A percentile compares a stretch with the other conserved stretches of the same genome.
phyloP scores from a whole-genome alignment of 2,888 invertebrate genomes.

The Hydrotaea cyrtoneurina region DNA sequence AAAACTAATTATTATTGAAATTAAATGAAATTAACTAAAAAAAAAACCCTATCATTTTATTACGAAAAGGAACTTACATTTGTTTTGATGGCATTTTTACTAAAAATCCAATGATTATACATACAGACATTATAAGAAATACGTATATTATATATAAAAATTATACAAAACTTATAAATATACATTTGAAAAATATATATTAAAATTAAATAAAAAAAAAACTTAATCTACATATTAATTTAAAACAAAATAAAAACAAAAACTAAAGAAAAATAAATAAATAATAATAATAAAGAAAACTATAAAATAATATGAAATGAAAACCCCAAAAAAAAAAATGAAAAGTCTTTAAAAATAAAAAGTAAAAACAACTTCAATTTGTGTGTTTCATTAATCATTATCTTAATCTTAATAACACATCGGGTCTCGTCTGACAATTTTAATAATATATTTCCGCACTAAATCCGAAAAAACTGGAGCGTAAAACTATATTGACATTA shows the following conservation, averaged over 20 bases:
- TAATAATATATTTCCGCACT: no score
- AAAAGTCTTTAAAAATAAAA: conserved; percentile 55
- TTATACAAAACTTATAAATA: conserved; percentile 60
- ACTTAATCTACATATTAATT: conserved; percentile 55
- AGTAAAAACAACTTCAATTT: conserved; percentile 63
- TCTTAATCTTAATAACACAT: no score
- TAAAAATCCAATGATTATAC: conserved; percentile 47
- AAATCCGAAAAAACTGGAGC: no score
- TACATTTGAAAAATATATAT: conserved; percentile 47
- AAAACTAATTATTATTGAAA: no score
- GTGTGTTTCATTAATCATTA: conserved; percentile 7
- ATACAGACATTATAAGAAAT: conserved; percentile 38
- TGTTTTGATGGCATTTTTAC: not conserved
- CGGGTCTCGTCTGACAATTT: no score
- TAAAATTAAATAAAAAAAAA: conserved; percentile 25
- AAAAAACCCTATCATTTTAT: no score
- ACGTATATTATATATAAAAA: conserved; percentile 59
- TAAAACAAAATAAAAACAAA: conserved; percentile 50
- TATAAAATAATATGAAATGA: conserved; percentile 60
- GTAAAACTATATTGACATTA: no score
- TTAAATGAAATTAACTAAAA: no score
- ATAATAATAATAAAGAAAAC: conserved; percentile 34
- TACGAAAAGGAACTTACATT: no score
- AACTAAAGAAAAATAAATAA: conserved; percentile 52
- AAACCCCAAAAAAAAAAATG: conserved; percentile 31